phyloP scores from a whole-genome alignment of 2,888 invertebrate species.

The Nomada lathburiana region DNA sequence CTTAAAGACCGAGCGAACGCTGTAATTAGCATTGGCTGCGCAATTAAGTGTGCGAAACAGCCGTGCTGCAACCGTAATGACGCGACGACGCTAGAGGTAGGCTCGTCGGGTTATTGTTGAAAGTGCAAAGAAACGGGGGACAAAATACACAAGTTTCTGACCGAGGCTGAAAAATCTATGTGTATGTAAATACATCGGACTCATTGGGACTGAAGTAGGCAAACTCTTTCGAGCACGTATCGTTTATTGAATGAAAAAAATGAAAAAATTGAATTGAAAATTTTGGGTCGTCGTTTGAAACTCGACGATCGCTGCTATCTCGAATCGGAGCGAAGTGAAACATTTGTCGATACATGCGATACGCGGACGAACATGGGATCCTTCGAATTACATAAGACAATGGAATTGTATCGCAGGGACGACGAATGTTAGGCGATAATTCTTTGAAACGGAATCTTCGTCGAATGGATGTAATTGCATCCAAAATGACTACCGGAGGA shows the following conservation, averaged over 20 bases:
- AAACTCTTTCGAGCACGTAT: constrained; percentile 19
- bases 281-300: neutral
- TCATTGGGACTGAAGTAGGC: neutral
- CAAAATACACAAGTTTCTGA: neutral
- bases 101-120: neutral
- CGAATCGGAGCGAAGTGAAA: no score
- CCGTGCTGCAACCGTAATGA: neutral
- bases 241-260: constrained; percentile 15
- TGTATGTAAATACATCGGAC: no score
- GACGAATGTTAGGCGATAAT: neutral
- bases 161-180: neutral
- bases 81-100: constrained; percentile 1
- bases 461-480: constrained; percentile 46
- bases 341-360: neutral
- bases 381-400: constrained; percentile 1
- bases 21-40: constrained; percentile 35
- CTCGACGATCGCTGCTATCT: neutral
- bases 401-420: neutral
- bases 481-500: constrained; percentile 26
- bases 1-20: constrained; percentile 12
- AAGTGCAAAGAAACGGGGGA: neutral
- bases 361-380: neutral
- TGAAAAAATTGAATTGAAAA: neutral
- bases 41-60: constrained; percentile 5
- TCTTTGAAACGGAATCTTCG: constrained; percentile 6